A percentile compares a stretch with the other conserved stretches of the same genome.
Evolutionary conservation across 2,113 vertebrate genomes (phyloP).

Genomic region (Mastomys coucha): DNA sequence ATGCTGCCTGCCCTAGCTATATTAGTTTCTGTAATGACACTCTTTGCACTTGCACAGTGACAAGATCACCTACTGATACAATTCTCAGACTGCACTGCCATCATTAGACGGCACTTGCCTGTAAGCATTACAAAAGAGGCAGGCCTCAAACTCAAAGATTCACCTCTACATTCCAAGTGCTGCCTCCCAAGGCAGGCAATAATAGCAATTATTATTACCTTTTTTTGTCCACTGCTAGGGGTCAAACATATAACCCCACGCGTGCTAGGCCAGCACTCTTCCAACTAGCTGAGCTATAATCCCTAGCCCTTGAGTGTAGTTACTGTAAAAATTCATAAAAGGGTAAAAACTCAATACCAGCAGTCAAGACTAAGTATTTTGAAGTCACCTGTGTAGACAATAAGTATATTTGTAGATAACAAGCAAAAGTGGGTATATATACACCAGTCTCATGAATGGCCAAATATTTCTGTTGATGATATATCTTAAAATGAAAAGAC

Average conservation of each 20-base stretch:
- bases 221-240: not conserved
- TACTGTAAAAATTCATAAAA: not conserved
- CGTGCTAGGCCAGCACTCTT: not conserved
- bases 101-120: not conserved
- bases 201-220: not conserved
- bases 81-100: not conserved
- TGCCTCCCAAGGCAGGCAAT: not conserved
- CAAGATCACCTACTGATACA: not conserved
- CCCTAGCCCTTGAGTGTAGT: not conserved
- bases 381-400: not conserved
- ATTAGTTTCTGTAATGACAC: not conserved
- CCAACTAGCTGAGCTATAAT: not conserved
- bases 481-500: conserved; percentile 40
- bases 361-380: not conserved
- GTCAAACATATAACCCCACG: not conserved
- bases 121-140: not conserved
- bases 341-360: not conserved
- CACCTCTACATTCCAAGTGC: not conserved
- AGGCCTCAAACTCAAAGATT: not conserved
- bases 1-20: not conserved
- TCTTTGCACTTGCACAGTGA: not conserved
- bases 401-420: not conserved
- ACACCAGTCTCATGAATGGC: not conserved
- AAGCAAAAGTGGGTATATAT: not conserved
- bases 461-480: not conserved